A percentile compares a stretch with the other conserved stretches of the same genome.
Evolutionary conservation across 2,113 vertebrate species (phyloP).

Genomic region (Scomber scombrus): DNA sequence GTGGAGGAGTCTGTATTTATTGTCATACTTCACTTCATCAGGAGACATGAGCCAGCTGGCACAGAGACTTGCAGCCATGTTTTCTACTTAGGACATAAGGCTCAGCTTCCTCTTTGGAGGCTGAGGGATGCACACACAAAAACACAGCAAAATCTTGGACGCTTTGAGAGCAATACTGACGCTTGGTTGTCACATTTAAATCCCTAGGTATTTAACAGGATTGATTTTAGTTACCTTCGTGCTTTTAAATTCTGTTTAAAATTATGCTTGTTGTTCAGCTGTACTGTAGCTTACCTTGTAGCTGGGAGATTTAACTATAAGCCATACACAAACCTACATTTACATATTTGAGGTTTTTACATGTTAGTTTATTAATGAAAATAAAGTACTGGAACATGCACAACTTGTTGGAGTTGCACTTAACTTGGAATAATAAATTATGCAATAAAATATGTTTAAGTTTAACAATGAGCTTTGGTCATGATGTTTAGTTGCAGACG

Average conservation of each 20-base stretch:
- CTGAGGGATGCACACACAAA: conserved; percentile 5
- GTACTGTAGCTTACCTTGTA: conserved; percentile 11
- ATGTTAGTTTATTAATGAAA: conserved; percentile 1
- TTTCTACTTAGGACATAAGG: conserved; percentile 71
- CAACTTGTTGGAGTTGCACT: not conserved
- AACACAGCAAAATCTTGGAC: conserved; percentile 54
- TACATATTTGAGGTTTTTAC: conserved; percentile 21
- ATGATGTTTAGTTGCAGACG: conserved; percentile 6
- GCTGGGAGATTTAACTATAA: conserved; percentile 24
- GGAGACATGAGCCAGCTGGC: conserved; percentile 84
- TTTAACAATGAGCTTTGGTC: not conserved
- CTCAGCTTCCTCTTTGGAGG: conserved; percentile 61
- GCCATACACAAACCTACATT: conserved; percentile 18
- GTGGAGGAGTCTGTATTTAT: conserved; percentile 66
- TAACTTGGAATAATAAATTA: conserved; percentile 7
- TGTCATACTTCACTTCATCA: conserved; percentile 82
- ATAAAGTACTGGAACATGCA: conserved; percentile 4
- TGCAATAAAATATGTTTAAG: conserved; percentile 43
- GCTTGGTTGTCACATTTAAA: conserved; percentile 58
- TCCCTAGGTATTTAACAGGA: conserved; percentile 48
- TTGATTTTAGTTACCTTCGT: conserved; percentile 17
- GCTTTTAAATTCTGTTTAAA: conserved; percentile 43
- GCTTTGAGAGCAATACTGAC: conserved; percentile 53
- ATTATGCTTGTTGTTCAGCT: conserved; percentile 15
- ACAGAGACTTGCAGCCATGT: conserved; percentile 72